These are phyloP conservation scores for Cossypha niveicapilla DNA, from an alignment of 2,797 vertebrate genomes.

Conservation along the genomic window DNA sequence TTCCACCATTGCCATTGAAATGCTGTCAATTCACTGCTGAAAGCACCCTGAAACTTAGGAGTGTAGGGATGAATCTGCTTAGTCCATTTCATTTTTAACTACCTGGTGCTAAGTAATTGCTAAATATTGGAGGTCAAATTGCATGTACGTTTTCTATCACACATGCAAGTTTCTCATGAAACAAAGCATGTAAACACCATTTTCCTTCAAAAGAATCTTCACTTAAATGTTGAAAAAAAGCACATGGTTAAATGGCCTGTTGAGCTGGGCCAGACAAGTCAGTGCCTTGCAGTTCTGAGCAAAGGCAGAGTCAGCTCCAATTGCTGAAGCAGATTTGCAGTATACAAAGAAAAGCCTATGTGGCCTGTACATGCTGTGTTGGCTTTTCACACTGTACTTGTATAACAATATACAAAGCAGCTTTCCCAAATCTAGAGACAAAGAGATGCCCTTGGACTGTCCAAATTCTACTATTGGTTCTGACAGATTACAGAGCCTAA, in stretches of 20 bases:
- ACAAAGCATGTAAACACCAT: neutral
- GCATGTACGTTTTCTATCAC: neutral
- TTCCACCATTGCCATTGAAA: neutral
- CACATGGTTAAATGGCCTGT: neutral
- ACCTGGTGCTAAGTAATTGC: neutral
- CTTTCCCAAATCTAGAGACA: neutral
- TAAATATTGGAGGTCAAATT: neutral
- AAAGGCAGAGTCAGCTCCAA: neutral
- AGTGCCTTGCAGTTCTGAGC: neutral
- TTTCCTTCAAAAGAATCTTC: neutral
- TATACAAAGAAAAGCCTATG: neutral
- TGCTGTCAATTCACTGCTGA: neutral
- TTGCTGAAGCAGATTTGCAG: neutral
- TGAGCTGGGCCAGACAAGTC: neutral
- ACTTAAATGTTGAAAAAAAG: neutral
- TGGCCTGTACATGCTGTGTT: neutral
- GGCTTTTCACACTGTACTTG: neutral
- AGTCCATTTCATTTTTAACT: neutral
- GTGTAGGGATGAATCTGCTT: neutral
- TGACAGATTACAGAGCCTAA: neutral
- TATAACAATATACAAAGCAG: neutral
- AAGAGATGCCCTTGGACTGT: neutral
- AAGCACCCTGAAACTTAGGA: neutral
- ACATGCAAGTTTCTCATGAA: rapidly evolving
- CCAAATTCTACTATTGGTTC: neutral